Base-by-base conservation (phyloP, 2,888 invertebrate species). In the Hypolimnas misippus region DNA sequence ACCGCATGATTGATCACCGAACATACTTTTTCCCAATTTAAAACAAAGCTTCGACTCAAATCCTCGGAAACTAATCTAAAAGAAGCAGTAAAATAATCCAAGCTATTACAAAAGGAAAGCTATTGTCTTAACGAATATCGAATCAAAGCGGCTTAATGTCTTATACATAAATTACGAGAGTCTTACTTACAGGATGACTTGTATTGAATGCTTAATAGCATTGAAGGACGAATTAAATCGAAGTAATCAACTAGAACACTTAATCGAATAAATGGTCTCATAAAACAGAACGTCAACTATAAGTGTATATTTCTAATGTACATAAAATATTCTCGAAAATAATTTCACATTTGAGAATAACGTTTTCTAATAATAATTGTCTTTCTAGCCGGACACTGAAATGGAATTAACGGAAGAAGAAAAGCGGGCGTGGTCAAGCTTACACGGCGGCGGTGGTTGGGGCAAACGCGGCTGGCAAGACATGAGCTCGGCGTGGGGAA, bases 401-500 rank as follows among this genome's bases (percentile, higher is more conserved):
- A 63, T 88, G 81, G 87, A 93, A 71, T 81, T 92, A 73, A 85
- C 89, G 46, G 93, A 93, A 44, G 92, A 93, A 82, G 93, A 93
- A 19, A 95, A 95, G 76, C 83, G 94, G 50, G 94, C 93, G 50
- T 94, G 94, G 94, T 88, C 93, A 50, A 93, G 89, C 72, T 83
- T 93, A 65, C 90, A 93, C 70, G 93, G 93, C 49, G 92, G 92
- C 49, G 93, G 93, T 83, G 93, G 91, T 3, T 93, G 93, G 93
- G 94, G 93, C 42, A 93, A 93, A 70, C 78, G 93, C 14, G 93
- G 90, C 31, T 94, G 94, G 94, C 91, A 91, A 69, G 93, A 92
- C 74, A 79, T 94, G 57, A 93, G 93, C 74, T 68, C 85, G 85
- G 87, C 88, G 35, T 93, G 93, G 93, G 93, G 93, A 40, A 93